A percentile compares a stretch with the other conserved stretches of the same genome.
Evolutionary conservation across 2,888 invertebrate genomes (phyloP).

Genomic region (Chaitophorus viminalis): DNA sequence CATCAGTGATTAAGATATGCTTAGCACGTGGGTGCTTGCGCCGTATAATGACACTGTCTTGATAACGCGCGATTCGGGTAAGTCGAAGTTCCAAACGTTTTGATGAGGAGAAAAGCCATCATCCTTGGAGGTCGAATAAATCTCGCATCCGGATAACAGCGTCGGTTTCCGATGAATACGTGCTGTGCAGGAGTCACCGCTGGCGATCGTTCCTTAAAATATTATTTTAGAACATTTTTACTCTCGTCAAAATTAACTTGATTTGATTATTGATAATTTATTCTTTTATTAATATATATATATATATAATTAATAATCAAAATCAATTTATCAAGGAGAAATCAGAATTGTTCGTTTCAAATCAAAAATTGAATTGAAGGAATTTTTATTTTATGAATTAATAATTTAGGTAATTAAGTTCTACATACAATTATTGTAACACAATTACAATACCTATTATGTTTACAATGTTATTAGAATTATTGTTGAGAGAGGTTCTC

Average conservation of each 20-base stretch:
- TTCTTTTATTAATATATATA: background rate
- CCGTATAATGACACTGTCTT: background rate
- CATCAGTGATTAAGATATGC: conserved; percentile 41
- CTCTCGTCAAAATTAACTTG: background rate
- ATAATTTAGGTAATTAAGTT: too few species aligned
- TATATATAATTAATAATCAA: background rate
- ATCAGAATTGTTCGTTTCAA: too few species aligned
- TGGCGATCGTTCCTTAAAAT: background rate
- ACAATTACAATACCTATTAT: too few species aligned
- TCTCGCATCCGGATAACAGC: conserved; percentile 4
- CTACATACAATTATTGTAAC: too few species aligned
- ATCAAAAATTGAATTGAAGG: too few species aligned
- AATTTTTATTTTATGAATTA: too few species aligned
- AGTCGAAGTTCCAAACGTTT: conserved; percentile 11
- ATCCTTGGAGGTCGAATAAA: conserved; percentile 1
- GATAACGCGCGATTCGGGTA: background rate
- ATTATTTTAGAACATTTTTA: background rate
- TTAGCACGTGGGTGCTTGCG: conserved; percentile 33
- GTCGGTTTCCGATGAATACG: background rate
- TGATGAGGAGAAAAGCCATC: background rate
- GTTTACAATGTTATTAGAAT: too few species aligned
- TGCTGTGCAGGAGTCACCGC: background rate
- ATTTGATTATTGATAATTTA: background rate
- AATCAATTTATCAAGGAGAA: background rate
- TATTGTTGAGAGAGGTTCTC: too few species aligned